Percentiles rank a stretch among this genome's conserved stretches.
phyloP scores from a whole-genome alignment of 2,888 invertebrate genomes.

The Leptarthrus brevirostris region DNA sequence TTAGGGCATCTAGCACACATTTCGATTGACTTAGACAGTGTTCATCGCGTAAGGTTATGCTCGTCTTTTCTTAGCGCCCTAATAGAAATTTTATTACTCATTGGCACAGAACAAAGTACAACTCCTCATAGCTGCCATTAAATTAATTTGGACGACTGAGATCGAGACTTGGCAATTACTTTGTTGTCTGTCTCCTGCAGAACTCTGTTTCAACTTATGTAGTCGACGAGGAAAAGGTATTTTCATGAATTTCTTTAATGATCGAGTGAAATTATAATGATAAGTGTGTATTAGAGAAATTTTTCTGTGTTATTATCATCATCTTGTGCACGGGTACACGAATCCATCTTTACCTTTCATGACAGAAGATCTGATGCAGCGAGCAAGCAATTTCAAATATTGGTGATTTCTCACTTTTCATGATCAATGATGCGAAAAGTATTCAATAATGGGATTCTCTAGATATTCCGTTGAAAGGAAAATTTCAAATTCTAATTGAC shows the following conservation, averaged over 20 bases:
- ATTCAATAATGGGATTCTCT: slow-evolving; percentile 1
- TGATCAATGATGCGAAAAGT: slow-evolving; percentile 45
- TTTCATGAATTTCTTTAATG: slow-evolving; percentile 28
- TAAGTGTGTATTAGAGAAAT: slow-evolving; percentile 31
- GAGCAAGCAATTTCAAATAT: slow-evolving; percentile 23
- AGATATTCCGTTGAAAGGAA: slow-evolving; percentile 15
- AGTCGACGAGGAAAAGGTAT: neutral
- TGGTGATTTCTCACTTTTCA: slow-evolving; percentile 46
- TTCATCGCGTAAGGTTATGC: no score
- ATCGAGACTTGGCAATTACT: no score
- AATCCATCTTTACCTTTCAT: slow-evolving; percentile 1
- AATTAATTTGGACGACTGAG: no score
- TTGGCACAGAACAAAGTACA: no score
- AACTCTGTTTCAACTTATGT: no score
- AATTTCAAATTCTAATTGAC: slow-evolving; percentile 39
- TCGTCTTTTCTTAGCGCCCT: no score
- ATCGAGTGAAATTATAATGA: slow-evolving; percentile 13
- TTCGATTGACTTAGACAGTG: no score
- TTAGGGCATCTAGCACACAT: no score
- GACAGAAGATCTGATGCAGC: neutral
- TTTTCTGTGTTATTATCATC: slow-evolving; percentile 14
- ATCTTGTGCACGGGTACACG: neutral
- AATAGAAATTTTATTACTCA: no score
- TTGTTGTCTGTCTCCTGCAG: no score
- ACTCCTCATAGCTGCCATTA: no score